Evolutionary conservation across 2,797 vertebrate species (phyloP).

Genomic region (Sebastes kiyomatsui): DNA sequence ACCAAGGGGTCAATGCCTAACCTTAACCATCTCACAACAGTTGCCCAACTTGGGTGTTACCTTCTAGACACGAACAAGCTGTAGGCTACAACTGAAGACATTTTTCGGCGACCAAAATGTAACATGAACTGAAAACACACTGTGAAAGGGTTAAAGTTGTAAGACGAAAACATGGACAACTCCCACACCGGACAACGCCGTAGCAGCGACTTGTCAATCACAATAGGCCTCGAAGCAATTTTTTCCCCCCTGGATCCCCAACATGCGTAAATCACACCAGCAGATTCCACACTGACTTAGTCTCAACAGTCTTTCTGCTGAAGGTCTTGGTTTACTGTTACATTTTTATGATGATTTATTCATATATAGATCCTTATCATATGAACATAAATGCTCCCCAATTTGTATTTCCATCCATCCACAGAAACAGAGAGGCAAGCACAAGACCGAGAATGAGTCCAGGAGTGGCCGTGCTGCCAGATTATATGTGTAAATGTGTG

Average conservation of each 20-base stretch:
- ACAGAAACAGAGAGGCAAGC: background rate
- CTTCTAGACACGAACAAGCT: too few relatives aligned
- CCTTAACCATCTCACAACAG: too few relatives aligned
- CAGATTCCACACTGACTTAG: background rate
- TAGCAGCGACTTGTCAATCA: too few relatives aligned
- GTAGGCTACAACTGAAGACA: too few relatives aligned
- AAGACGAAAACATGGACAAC: too few relatives aligned
- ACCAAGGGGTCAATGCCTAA: too few relatives aligned
- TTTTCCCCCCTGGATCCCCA: background rate
- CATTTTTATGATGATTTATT: background rate
- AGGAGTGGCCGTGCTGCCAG: slow-evolving; percentile 16
- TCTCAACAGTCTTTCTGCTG: background rate
- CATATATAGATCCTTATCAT: background rate
- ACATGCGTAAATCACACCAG: background rate
- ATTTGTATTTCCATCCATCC: slow-evolving; percentile 30
- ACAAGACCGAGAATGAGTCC: background rate
- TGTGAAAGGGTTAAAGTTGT: too few relatives aligned
- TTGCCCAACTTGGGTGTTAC: too few relatives aligned
- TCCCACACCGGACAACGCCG: too few relatives aligned
- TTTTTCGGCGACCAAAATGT: too few relatives aligned
- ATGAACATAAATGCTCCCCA: background rate
- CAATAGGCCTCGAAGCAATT: background rate
- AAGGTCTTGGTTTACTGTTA: background rate
- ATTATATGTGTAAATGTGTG: slow-evolving; percentile 61
- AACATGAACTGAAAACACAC: too few relatives aligned